A percentile compares a stretch with the other conserved stretches of the same genome.
Evolutionary conservation across 2,797 vertebrate species (phyloP).

Genomic region (Morelia viridis): DNA sequence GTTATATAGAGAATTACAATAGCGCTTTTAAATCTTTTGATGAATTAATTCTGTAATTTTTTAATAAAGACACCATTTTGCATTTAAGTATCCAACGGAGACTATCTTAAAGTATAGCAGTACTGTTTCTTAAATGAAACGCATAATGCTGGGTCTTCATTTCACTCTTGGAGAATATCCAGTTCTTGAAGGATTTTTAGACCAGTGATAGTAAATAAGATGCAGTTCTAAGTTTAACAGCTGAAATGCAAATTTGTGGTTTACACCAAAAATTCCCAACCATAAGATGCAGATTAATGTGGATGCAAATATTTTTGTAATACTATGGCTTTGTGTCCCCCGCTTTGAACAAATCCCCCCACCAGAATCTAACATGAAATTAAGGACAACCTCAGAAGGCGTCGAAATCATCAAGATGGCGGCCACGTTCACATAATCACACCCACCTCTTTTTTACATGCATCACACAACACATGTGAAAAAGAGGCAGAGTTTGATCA

Average conservation of each 20-base stretch:
- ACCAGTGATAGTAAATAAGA: conserved; percentile 59
- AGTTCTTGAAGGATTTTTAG: conserved; percentile 46
- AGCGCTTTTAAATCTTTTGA: background rate
- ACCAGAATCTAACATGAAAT: background rate
- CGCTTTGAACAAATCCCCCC: background rate
- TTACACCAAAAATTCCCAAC: conserved; percentile 49
- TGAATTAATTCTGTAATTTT: conserved; percentile 7
- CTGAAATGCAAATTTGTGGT: conserved; percentile 57
- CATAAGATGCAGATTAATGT: conserved; percentile 45
- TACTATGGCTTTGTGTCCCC: conserved; percentile 52
- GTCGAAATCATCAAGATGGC: background rate
- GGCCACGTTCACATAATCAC: background rate
- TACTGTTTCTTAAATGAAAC: conserved; percentile 38
- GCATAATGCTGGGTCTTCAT: conserved; percentile 31
- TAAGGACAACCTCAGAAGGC: background rate
- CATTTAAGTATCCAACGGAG: conserved; percentile 5
- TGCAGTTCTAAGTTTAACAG: conserved; percentile 44
- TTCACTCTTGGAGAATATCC: conserved; percentile 41
- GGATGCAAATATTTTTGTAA: conserved; percentile 51
- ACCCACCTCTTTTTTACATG: background rate
- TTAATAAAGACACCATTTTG: background rate
- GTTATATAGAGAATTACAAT: background rate
- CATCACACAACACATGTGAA: background rate
- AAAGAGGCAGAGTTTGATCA: background rate
- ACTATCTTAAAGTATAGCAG: conserved; percentile 27